Evolutionary conservation across 2,888 invertebrate genomes (phyloP), one percentile per base, ranked within the genome.

Genomic region (Pseudoips prasinana): DNA sequence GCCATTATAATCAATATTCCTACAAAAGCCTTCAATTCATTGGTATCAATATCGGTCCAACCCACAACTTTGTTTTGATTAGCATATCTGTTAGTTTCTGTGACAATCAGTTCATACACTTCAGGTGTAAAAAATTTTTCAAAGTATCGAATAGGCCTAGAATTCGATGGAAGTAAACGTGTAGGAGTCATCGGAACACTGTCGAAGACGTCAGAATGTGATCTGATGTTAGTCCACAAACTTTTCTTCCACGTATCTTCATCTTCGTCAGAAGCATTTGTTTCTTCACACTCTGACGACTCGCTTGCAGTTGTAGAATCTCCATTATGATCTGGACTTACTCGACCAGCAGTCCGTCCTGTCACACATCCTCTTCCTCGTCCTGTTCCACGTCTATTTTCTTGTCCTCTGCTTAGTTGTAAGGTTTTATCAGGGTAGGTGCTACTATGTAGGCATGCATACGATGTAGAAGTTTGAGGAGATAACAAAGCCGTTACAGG

Each of bases 1-100:
- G 36, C 47, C 43, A 43, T 47, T n/a, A 45, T 35, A 14, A 45
- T 30, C 6, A 44, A 8, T 3, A 48, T 49, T 14, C 42, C 41
- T 29, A 44, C 22, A 20, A 46, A 46, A 19, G 41, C 39, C 7
- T 23, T 22, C 8, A 33, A 22, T 14, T 33, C 18, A 11, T 33
- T 28, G 8, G 20, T 23, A 10, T 31, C 32, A 31, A 34, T 23
- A 14, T 25, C 34, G 11, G 29, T 29, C 29, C 29, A 29, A 22
- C 29, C 22, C 17, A 26, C 17, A 17, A 26, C 17, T 17, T 27
- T 27, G 27, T 27, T 27, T 19, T 19, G 27, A 27, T 18, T 18
- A 8, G 19, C 27, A 27, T 26, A 26, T 14, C 14, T 2, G 14
- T 14, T 14, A 14, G 14, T 14, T 5, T 14, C 14, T 14, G 14